Evolutionary conservation across 2,888 invertebrate species (phyloP), one percentile per base, ranked within the genome.

Genomic region (Cloeon dipterum): DNA sequence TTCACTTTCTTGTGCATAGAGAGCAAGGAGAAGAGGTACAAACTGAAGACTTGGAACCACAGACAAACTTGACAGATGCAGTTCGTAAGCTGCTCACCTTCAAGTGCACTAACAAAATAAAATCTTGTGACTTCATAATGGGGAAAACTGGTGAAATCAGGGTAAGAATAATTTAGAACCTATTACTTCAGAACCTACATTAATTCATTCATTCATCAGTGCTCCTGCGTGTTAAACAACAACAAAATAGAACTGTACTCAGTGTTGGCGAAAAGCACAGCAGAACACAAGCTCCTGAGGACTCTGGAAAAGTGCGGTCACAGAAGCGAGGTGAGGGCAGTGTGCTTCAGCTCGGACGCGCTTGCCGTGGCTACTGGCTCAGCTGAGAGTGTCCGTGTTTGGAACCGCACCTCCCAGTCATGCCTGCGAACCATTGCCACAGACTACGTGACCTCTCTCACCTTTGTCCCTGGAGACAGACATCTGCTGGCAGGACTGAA

Each of bases 291-390:
- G 42, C 49, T 61, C 49, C 54, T 82, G 13, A 67, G 77, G 41
- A 69, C 68, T 37, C 63, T 89, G 33, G 62, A 63, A 2, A 62
- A 63, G 41, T 72, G 76, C 11, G 94, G 94, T 0, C 96, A 96
- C 58, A 75, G 85, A 39, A 78, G 78, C 33, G 88, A 94, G 50
- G 78, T 93, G 5, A 66, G 88, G 35, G 72, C 81, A 17, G 62
- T 96, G 17, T 69, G 76, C 38, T 88, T 96, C 52, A 89, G 88
- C 52, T 82, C 83, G 2, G 93, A 94, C 56, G 85, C 81, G 50
- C 62, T 85, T 40, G 83, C 83, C 2, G 65, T 94, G 40, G 67
- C 81, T 2, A 82, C 93, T 0, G 89, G 78, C 0, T 77, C 89
- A 43, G 77, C 70, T 0, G 88, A 93, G 46, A 71, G 78, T 5